Evolutionary conservation across 2,113 vertebrate genomes (phyloP), one percentile per base, ranked within the genome.

Genomic region (Nycticryphes semicollaris): DNA sequence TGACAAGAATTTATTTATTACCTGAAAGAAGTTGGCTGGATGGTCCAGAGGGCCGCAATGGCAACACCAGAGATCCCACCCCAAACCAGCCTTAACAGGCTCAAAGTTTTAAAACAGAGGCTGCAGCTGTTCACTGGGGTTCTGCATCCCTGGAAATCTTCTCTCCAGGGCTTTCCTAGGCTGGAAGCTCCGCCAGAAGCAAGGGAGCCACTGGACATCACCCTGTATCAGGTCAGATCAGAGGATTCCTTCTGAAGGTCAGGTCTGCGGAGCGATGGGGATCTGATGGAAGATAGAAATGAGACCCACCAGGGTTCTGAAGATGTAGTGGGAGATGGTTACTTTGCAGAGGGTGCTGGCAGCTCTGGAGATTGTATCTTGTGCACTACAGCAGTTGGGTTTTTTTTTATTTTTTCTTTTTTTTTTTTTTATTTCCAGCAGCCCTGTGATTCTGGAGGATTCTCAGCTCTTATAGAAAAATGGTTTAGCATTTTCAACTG

Each of bases 391-490:
- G 50, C 12, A 31, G 15, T 39, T 33, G 62, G 28, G 15, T 39
- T 39, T 39, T 39, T 39, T 39, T 39, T 39, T 39, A 10, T 39
- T 39, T 39, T 12, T 39, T 39, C 12, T 39, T 39, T 2, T 33
- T 30, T 82, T 47, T 62, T 67, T 48, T 67, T 68, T 51, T 19
- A 41, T 41, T 37, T 57, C 62, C 51, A 1, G 5, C 53, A 90
- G 68, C 74, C 31, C 73, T 14, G 60, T 7, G 62, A 89, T 76
- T 64, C 77, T 45, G 89, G 78, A 84, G 75, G 66, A 76, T 87
- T 80, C 91, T 87, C 91, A 87, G 80, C 64, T 78, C 73, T 74
- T 87, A 41, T 19, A 77, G 53, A 21, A 66, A 92, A 87, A 45
- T 1, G 1, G 7, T n/a, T 66, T 37, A 68, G 45, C 66, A 13